Conservation (phyloP, 2,888 invertebrate genomes). For the Tromatobia lineatoria region DNA sequence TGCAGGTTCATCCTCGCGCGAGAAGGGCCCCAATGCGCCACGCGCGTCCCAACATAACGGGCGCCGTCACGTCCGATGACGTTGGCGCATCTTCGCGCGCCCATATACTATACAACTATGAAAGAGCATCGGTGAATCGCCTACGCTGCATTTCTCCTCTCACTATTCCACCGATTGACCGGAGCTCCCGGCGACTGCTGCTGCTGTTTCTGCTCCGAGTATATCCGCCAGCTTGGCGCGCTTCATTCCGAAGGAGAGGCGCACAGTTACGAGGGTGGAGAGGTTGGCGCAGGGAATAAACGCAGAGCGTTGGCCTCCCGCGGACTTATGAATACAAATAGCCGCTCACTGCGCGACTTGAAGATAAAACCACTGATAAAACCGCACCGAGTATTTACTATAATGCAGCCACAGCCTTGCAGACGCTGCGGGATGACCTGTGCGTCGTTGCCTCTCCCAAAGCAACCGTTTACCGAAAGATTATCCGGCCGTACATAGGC, state of each 20-base stretch:
- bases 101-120: slow-evolving; percentile 3
- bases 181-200: slow-evolving; percentile 41
- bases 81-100: slow-evolving; percentile 69
- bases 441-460: slow-evolving; percentile 58
- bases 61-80: slow-evolving; percentile 74
- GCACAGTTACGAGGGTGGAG: slow-evolving; percentile 44
- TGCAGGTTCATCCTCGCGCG: neutral
- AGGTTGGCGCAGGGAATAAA: slow-evolving; percentile 65
- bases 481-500: slow-evolving; percentile 73
- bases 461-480: slow-evolving; percentile 79
- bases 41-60: slow-evolving; percentile 69
- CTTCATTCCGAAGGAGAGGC: slow-evolving; percentile 10
- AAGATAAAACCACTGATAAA: slow-evolving; percentile 84
- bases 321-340: slow-evolving; percentile 86
- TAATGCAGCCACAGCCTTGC: slow-evolving; percentile 64
- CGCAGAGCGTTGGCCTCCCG: slow-evolving; percentile 84
- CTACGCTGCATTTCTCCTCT: slow-evolving; percentile 49
- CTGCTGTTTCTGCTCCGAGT: slow-evolving; percentile 47
- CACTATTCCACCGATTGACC: slow-evolving; percentile 56
- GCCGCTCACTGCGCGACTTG: slow-evolving; percentile 85
- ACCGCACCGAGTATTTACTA: slow-evolving; percentile 68
- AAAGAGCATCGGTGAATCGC: slow-evolving; percentile 19
- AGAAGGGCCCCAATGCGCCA: slow-evolving; percentile 46
- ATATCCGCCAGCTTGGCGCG: slow-evolving; percentile 13
- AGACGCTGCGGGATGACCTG: slow-evolving; percentile 56